Conservation (phyloP, 2,888 invertebrate genomes). For the Auanema freiburgensis region DNA sequence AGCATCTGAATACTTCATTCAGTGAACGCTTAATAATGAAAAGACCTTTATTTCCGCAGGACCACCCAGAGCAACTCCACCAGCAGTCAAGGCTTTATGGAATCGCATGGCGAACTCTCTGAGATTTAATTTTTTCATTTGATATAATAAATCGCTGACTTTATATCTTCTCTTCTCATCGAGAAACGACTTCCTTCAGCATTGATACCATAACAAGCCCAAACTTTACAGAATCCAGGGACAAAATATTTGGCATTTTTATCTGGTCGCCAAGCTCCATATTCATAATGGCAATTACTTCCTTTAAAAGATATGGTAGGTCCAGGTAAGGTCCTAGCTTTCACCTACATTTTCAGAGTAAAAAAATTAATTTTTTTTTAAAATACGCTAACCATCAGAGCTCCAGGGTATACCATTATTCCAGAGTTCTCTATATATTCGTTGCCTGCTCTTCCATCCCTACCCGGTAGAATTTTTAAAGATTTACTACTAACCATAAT, state of each 20-base stretch:
- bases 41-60: not conserved
- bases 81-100: no score
- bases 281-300: not conserved
- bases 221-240: no score
- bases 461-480: conserved; percentile 20
- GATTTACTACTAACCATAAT: conserved; percentile 22
- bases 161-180: no score
- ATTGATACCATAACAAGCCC: no score
- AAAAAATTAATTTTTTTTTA: no score
- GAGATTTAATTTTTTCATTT: no score
- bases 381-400: conserved; percentile 25
- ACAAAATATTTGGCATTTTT: not conserved
- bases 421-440: conserved; percentile 23
- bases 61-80: no score
- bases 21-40: not conserved
- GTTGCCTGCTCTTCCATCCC: conserved; percentile 11
- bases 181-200: no score
- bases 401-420: conserved; percentile 19
- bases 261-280: conserved; percentile 17
- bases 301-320: conserved; percentile 22
- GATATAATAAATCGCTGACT: no score
- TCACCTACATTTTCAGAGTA: conserved; percentile 2
- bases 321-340: conserved; percentile 23
- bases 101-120: no score
- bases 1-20: conserved; percentile 4